Base-by-base conservation (phyloP, 2,113 vertebrate species). In the Monarcha castaneiventris region DNA sequence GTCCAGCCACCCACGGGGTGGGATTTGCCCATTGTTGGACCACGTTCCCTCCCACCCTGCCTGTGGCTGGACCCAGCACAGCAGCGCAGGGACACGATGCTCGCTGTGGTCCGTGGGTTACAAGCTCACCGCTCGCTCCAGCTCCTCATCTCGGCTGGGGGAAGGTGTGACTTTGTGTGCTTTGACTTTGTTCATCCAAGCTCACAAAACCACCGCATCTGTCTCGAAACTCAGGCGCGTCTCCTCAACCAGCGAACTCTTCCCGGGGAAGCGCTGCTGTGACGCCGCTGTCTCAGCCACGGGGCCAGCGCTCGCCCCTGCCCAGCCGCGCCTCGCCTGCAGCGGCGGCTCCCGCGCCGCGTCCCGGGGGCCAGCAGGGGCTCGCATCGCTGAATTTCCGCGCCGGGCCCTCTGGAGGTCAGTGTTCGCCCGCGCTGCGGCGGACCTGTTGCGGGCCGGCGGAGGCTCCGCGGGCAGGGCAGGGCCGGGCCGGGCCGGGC, bases 361-460 rank as follows among this genome's bases (percentile, higher is more conserved):
- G 64, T 51, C 51, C 75, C 39, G 61, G 66, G 41, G 56, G 20
- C 41, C 81, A 11, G 74, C 48, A 69, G 74, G 75, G 77, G 21
- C 27, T 64, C 23, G 81, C 82, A 17, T 71, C 90, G 59, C 87
- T 94, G 94, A 95, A 92, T 91, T 82, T 89, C 93, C 69, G 56
- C 81, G 66, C 80, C 46, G 85, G 91, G 82, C 90, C 94, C 95
- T 94, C 96, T 96, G 93, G 96, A 96, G 95, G 97, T 97, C 95
- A 85, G 82, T 90, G 92, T 96, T 89, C 13, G 67, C 89, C 96
- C 84, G 91, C 80, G 81, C 82, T 79, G 93, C 71, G 26, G 64
- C 83, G 75, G 87, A 96, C 74, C 86, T 93, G 88, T 94, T 93
- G 90, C 90, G 51, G 90, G 74, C 75, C 89, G 89, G 95, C 93